phyloP scores from a whole-genome alignment of 2,797 vertebrate species.

The Xiphorhynchus erythropygius region DNA sequence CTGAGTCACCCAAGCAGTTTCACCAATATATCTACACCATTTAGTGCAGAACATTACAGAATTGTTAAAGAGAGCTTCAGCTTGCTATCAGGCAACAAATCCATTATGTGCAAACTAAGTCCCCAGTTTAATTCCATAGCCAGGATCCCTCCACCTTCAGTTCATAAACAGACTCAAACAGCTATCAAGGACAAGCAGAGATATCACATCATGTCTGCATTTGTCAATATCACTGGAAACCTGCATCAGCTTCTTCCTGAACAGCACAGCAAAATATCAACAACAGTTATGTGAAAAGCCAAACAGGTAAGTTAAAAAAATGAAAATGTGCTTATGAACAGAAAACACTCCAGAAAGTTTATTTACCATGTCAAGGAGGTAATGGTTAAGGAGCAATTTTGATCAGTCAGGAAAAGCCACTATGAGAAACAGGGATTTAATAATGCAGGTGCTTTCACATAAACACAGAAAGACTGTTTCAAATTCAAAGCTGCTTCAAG shows the following conservation, averaged over 20 bases:
- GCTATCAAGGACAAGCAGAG: background rate
- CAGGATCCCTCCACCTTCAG: background rate
- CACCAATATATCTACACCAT: background rate
- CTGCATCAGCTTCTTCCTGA: background rate
- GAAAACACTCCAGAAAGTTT: background rate
- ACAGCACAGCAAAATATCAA: background rate
- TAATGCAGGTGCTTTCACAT: background rate
- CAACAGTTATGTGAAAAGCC: background rate
- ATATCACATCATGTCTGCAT: background rate
- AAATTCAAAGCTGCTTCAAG: background rate
- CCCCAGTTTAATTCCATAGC: background rate
- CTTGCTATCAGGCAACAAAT: background rate
- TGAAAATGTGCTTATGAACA: background rate
- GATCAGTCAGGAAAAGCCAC: background rate
- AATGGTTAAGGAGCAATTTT: background rate
- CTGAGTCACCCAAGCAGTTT: background rate
- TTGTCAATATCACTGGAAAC: background rate
- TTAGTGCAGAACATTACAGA: background rate
- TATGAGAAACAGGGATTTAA: background rate
- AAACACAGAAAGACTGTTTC: background rate
- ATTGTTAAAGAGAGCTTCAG: background rate
- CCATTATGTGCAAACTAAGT: background rate
- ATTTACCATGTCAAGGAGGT: background rate
- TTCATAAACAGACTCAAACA: background rate
- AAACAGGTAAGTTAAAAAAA: background rate